These are phyloP conservation scores for Alaudala cheleensis DNA, from an alignment of 2,113 vertebrate species.

Conservation along the genomic window DNA sequence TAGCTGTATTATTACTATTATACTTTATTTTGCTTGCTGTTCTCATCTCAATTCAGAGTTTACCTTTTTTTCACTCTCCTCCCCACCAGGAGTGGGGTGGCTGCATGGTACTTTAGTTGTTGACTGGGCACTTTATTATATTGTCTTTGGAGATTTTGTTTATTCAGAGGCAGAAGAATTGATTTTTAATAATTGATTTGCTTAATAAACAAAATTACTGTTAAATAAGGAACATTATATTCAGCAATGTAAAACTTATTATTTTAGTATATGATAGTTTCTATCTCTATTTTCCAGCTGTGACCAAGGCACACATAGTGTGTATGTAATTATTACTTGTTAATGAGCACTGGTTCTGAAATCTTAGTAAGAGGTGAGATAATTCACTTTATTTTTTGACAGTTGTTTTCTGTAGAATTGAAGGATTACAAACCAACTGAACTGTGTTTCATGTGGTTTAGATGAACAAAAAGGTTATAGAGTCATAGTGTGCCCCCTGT, in stretches of 20 bases:
- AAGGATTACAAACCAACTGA: background rate
- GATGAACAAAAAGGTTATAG: background rate
- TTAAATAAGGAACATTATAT: background rate
- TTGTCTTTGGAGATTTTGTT: background rate
- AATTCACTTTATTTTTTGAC: background rate
- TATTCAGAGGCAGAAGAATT: background rate
- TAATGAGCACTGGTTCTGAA: background rate
- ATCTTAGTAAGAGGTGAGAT: background rate
- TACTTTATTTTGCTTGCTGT: background rate
- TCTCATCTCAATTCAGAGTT: background rate
- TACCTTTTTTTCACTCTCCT: background rate
- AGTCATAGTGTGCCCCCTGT: background rate
- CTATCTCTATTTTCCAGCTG: background rate
- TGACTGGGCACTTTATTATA: background rate
- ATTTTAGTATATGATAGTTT: background rate
- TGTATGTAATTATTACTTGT: background rate
- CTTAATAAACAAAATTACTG: background rate
- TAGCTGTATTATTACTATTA: background rate
- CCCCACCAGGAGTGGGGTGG: background rate
- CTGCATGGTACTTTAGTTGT: background rate
- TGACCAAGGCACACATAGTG: fast-evolving
- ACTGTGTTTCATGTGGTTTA: background rate
- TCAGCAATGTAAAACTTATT: background rate
- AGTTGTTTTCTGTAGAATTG: background rate
- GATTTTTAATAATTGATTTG: background rate